Evolutionary conservation across 1,140 invertebrate species (phyloP), one percentile per base, ranked within the genome.

Genomic region (Megalonaias nervosa): DNA sequence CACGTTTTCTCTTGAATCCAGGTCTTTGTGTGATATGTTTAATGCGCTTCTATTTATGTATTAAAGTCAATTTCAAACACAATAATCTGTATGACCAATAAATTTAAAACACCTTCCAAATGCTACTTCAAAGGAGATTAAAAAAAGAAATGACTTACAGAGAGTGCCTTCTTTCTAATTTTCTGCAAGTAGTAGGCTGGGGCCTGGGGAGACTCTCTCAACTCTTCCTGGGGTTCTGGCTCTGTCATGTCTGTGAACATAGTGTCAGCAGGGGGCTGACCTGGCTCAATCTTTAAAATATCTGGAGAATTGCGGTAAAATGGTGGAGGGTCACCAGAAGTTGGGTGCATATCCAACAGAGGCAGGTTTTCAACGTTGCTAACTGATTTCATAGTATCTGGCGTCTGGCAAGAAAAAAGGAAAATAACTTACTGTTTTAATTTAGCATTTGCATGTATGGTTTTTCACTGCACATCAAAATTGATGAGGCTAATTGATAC

Each of bases 351-450:
- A 23, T 82, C 79, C 57, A 86, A 66, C 12, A 59, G 38, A 0
- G 85, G 83, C 48, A 85, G 67, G 62, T 80, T 81, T n/a, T 84
- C 82, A 57, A 82, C 17, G 69, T 86, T 86, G 48, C 75, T 82
- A 57, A 80, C 79, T 14, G 82, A 80, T 19, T 81, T 81, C 85
- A 86, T 77, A n/a, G 82, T 78, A 58, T 82, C 77, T 61, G 85
- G 85, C 69, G 81, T 81, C 84, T 86, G 70, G 12, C 11, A 48
- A 48, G 38, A 48, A 48, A 48, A 38, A 48, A 48, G 11, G 38
- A 48, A 11, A 6, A 48, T 48, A 48, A 48, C 11, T 48, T 48
- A 48, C 38, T 48, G 11, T 48, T 11, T 48, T 48, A 48, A 48
- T 48, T 48, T 48, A 48, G 38, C 38, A 48, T 4, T 5, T 48